Conservation (phyloP, 2,797 vertebrate species). For the Pipistrellus nathusii region DNA sequence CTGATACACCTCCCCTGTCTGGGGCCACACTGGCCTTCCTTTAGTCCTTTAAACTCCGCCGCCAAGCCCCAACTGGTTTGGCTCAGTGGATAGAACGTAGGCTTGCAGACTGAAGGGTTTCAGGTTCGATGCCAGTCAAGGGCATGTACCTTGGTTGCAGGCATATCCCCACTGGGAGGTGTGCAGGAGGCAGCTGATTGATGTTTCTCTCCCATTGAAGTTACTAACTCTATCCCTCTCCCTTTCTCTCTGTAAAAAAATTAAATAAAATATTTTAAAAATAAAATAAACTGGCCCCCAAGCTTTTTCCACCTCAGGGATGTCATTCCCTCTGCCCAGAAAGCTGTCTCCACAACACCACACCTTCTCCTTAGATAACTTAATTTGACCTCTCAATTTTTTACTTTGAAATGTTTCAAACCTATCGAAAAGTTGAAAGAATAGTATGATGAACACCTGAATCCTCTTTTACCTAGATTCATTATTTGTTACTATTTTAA, state of each 20-base stretch:
- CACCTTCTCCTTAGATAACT: background rate
- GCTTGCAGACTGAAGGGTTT: too few species aligned
- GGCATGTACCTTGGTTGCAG: too few species aligned
- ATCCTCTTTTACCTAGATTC: background rate
- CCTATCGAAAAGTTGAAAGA: slow-evolving; percentile 19
- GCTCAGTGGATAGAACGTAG: too few species aligned
- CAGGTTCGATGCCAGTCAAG: too few species aligned
- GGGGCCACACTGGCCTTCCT: background rate
- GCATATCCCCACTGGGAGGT: too few species aligned
- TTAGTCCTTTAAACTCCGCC: background rate
- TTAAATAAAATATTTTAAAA: too few species aligned
- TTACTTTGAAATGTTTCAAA: slow-evolving; percentile 39
- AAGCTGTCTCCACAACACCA: background rate
- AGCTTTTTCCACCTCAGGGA: background rate
- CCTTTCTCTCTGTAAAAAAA: too few species aligned
- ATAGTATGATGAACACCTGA: background rate
- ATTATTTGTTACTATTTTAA: background rate
- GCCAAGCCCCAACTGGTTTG: background rate
- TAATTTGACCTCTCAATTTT: background rate
- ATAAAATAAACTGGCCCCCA: background rate
- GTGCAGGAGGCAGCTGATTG: too few species aligned
- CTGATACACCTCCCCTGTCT: accelerated
- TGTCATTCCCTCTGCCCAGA: background rate
- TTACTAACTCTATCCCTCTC: too few species aligned
- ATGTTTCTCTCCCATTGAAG: too few species aligned